Percentiles rank a stretch among this genome's conserved stretches.
Conservation (phyloP, 2,113 vertebrate genomes). For the Otolemur garnettii region DNA sequence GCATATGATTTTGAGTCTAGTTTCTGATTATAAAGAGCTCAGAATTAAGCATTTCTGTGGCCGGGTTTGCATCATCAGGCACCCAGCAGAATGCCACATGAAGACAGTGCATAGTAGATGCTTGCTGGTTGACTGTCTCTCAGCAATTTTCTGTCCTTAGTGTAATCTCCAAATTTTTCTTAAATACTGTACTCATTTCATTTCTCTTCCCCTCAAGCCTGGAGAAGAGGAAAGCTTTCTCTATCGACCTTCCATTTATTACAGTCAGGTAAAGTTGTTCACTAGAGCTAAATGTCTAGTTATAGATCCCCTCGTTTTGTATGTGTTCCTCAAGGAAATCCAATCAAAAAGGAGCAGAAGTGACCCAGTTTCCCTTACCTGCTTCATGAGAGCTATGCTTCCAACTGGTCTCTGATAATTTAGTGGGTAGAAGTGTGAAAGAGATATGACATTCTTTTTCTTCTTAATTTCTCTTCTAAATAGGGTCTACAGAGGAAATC, state of each 20-base stretch:
- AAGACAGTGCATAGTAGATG: background rate
- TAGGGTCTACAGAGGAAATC: background rate
- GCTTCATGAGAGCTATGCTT: background rate
- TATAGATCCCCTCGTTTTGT: background rate
- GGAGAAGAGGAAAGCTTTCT: background rate
- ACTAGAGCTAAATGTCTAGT: background rate
- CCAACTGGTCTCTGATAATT: background rate
- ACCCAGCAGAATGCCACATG: background rate
- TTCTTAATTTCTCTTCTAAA: background rate
- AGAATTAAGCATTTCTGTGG: background rate
- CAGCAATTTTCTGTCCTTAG: background rate
- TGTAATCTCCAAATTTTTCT: background rate
- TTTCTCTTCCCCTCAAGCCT: background rate
- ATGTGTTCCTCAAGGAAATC: background rate
- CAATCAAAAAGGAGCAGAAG: background rate
- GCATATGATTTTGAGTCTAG: background rate
- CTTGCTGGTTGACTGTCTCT: background rate
- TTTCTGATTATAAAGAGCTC: background rate
- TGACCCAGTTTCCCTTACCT: background rate
- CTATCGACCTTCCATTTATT: background rate
- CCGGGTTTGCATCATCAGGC: background rate
- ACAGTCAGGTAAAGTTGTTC: background rate
- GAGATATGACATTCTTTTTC: background rate
- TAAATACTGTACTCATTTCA: background rate
- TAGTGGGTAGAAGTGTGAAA: background rate